These are phyloP conservation scores for Athene noctua DNA, from an alignment of 2,113 vertebrate species.

Conservation along the genomic window DNA sequence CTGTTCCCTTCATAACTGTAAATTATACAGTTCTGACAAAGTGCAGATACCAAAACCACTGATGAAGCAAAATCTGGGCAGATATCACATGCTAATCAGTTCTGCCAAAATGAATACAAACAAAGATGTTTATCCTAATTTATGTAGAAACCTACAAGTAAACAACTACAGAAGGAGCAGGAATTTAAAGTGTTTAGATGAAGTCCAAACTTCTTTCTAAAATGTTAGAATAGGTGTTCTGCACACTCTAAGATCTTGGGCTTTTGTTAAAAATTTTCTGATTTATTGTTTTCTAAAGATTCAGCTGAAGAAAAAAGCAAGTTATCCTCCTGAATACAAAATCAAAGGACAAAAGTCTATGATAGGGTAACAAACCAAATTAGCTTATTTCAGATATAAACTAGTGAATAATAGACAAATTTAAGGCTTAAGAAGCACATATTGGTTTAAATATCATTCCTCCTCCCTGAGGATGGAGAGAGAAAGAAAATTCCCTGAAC, in stretches of 20 bases:
- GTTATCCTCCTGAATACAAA: not conserved
- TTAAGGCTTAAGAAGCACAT: not conserved
- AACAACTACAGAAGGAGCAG: not conserved
- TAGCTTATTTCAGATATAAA: not conserved
- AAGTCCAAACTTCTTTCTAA: not conserved
- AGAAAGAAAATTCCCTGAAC: not conserved
- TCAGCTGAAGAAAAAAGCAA: not conserved
- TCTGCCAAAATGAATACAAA: not conserved
- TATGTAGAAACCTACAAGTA: not conserved
- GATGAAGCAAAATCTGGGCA: conserved; percentile 19
- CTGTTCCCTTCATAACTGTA: not conserved
- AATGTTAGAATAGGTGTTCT: not conserved
- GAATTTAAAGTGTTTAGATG: not conserved
- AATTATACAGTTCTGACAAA: conserved; percentile 31
- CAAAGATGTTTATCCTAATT: not conserved
- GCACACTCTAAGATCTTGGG: not conserved
- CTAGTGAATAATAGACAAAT: not conserved
- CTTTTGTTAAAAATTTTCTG: not conserved
- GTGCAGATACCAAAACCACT: conserved; percentile 1
- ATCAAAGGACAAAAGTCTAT: not conserved
- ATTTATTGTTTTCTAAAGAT: not conserved
- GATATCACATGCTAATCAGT: not conserved
- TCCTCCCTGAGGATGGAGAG: not conserved
- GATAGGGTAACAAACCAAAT: not conserved
- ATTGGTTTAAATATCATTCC: not conserved